phyloP scores from a whole-genome alignment of 92 coral and sea anemone species.

The Phenganax stokvisi region DNA sequence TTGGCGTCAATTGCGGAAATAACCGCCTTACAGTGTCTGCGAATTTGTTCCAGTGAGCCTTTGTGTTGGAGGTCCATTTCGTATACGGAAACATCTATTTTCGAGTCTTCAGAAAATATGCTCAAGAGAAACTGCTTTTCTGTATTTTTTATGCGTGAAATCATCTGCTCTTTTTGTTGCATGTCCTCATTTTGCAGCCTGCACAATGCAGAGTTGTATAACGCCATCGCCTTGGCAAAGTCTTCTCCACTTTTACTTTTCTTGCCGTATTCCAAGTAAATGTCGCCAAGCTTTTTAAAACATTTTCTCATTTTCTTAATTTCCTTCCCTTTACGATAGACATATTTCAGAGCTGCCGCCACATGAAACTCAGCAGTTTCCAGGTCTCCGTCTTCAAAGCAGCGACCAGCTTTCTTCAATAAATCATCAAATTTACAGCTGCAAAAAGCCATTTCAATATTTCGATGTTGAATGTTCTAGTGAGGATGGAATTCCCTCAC shows the following conservation, averaged over 20 bases:
- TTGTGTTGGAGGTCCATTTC: not conserved
- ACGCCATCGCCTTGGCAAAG: not conserved
- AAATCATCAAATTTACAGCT: no score
- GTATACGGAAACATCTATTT: not conserved
- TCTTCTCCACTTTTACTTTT: not conserved
- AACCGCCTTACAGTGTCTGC: not conserved
- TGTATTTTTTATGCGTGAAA: not conserved
- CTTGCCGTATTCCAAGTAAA: not conserved
- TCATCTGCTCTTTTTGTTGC: not conserved
- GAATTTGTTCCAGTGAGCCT: not conserved
- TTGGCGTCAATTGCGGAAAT: not conserved
- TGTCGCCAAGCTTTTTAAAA: constrained; percentile 3
- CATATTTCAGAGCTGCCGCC: not conserved
- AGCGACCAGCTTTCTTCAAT: no score
- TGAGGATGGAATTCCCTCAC: no score
- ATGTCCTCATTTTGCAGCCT: not conserved
- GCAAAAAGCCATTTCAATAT: no score
- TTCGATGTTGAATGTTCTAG: no score
- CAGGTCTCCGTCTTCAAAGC: not conserved
- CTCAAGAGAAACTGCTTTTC: not conserved
- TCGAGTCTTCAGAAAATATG: not conserved
- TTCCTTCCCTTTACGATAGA: no score
- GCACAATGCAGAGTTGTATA: not conserved
- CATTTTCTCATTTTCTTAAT: no score
- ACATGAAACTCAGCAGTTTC: not conserved